phyloP scores from a whole-genome alignment of 2,113 vertebrate genomes.

The human region DNA sequence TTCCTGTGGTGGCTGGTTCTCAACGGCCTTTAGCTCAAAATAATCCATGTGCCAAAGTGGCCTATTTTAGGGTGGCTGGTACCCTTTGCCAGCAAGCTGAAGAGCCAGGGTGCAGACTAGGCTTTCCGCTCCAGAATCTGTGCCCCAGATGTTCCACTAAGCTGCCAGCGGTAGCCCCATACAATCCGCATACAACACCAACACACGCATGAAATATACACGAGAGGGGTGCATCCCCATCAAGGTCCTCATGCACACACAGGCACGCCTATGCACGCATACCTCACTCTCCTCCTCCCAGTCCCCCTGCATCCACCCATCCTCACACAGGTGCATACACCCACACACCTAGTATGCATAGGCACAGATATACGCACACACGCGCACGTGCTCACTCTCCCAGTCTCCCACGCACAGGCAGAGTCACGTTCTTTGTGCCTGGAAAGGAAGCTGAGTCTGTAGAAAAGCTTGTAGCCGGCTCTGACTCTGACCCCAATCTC shows the following conservation, averaged over 20 bases:
- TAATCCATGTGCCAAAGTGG: neutral
- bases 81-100: neutral
- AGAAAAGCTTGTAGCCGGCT: neutral
- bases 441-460: neutral
- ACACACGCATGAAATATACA: neutral
- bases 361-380: no score
- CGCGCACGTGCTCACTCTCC: accelerated
- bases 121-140: neutral
- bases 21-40: neutral
- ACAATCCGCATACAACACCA: neutral
- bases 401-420: neutral
- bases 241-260: neutral
- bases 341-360: neutral
- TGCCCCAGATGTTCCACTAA: neutral
- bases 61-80: neutral
- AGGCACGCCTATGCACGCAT: neutral
- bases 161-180: neutral
- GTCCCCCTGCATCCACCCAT: neutral
- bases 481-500: neutral
- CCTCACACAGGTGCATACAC: neutral
- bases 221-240: neutral
- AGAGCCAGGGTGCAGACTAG: neutral
- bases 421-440: neutral
- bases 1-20: neutral
- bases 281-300: neutral